phyloP scores from a whole-genome alignment of 2,113 vertebrate genomes.

The Rhea pennata region DNA sequence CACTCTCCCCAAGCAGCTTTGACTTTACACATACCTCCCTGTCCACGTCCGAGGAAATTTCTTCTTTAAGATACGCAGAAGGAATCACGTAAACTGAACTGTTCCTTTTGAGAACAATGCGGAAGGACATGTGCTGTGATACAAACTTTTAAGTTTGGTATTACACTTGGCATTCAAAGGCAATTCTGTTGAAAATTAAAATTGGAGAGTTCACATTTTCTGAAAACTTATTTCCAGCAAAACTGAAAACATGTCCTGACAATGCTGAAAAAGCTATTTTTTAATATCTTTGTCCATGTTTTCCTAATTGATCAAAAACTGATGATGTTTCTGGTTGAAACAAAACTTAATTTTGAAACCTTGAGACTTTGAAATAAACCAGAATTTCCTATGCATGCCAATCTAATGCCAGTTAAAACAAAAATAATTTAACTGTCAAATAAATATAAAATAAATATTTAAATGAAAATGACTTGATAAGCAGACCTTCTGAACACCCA shows the following conservation, averaged over 20 bases:
- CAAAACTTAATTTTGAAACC: background rate
- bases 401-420: background rate
- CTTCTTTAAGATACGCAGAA: background rate
- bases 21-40: background rate
- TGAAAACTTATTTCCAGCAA: background rate
- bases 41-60: background rate
- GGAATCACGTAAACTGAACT: background rate
- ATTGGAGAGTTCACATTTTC: background rate
- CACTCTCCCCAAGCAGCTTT: background rate
- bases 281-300: background rate
- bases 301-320: background rate
- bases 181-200: background rate
- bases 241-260: background rate
- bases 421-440: background rate
- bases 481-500: background rate
- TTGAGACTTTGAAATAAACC: background rate
- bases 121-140: background rate
- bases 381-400: background rate
- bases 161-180: background rate
- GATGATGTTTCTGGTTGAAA: background rate
- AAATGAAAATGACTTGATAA: background rate
- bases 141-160: background rate
- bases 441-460: background rate
- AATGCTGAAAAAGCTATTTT: background rate
- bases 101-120: background rate